Percentiles rank a stretch among this genome's conserved stretches.
phyloP scores from a whole-genome alignment of 1,140 invertebrate genomes.

The Heliconius congener region DNA sequence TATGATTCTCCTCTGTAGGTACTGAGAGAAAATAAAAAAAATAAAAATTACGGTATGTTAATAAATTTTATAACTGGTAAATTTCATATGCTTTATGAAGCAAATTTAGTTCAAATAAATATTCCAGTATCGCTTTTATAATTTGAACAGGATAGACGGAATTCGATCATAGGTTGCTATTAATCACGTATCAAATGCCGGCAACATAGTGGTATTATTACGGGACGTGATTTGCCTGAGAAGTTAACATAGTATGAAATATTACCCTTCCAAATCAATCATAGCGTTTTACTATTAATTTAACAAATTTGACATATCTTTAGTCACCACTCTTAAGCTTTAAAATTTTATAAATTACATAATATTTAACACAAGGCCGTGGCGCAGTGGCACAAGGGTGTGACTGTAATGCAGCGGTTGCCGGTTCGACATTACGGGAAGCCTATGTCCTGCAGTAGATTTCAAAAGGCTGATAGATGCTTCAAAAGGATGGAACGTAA shows the following conservation, averaged over 20 bases:
- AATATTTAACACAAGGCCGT: background rate
- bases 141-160: background rate
- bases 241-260: background rate
- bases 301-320: too few relatives aligned
- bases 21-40: background rate
- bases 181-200: background rate
- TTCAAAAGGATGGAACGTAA: background rate
- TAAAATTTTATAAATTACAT: too few relatives aligned
- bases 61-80: too few relatives aligned
- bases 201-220: background rate
- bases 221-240: background rate
- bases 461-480: background rate
- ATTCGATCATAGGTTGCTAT: background rate
- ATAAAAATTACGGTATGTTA: too few relatives aligned
- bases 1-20: too few relatives aligned
- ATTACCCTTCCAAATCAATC: background rate
- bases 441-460: too few relatives aligned
- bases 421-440: too few relatives aligned
- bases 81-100: background rate
- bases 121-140: background rate
- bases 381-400: too few relatives aligned
- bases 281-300: background rate
- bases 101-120: background rate
- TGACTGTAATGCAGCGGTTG: too few relatives aligned
- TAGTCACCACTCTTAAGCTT: too few relatives aligned